These are phyloP conservation scores for Drosophila peninsularis DNA, from an alignment of 2,888 invertebrate species.

Conservation along the genomic window DNA sequence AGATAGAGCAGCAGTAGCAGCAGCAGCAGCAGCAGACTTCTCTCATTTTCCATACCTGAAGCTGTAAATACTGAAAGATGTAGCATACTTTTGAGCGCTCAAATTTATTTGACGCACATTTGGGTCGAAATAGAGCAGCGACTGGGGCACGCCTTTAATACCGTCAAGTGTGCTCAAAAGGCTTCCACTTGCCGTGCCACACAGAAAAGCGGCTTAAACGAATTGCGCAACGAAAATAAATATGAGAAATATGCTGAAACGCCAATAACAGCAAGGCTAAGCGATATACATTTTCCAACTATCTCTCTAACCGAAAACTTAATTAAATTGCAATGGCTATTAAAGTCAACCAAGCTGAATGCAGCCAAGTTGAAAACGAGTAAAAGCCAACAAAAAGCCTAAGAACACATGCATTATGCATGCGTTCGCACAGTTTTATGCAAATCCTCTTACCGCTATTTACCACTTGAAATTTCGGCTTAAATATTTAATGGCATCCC, in stretches of 20 bases:
- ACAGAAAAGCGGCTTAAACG: constrained; percentile 41
- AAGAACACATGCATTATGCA: constrained; percentile 59
- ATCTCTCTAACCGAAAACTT: constrained; percentile 2
- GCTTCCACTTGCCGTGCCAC: constrained; percentile 18
- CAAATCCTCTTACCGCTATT: constrained; percentile 70
- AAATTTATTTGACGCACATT: constrained; percentile 43
- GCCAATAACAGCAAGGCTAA: constrained; percentile 16
- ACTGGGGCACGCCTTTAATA: constrained; percentile 40
- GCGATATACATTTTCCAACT: not conserved
- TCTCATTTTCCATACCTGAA: constrained; percentile 8
- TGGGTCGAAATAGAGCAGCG: constrained; percentile 29
- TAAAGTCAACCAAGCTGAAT: constrained; percentile 13
- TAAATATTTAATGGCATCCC: constrained; percentile 54
- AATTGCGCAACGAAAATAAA: constrained; percentile 33
- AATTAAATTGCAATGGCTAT: constrained; percentile 35
- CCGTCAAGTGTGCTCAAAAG: constrained; percentile 40
- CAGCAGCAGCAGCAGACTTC: not conserved
- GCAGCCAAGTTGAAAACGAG: constrained; percentile 9
- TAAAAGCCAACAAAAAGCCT: not conserved
- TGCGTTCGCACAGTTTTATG: constrained; percentile 51
- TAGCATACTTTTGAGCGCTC: constrained; percentile 48
- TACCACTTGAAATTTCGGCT: constrained; percentile 62
- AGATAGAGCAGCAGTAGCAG: not conserved
- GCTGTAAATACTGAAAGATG: not conserved
- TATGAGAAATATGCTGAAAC: constrained; percentile 24